Percentiles rank a stretch among this genome's conserved stretches.
Conservation (phyloP, 2,797 vertebrate genomes). For the Acanthis flammea region DNA sequence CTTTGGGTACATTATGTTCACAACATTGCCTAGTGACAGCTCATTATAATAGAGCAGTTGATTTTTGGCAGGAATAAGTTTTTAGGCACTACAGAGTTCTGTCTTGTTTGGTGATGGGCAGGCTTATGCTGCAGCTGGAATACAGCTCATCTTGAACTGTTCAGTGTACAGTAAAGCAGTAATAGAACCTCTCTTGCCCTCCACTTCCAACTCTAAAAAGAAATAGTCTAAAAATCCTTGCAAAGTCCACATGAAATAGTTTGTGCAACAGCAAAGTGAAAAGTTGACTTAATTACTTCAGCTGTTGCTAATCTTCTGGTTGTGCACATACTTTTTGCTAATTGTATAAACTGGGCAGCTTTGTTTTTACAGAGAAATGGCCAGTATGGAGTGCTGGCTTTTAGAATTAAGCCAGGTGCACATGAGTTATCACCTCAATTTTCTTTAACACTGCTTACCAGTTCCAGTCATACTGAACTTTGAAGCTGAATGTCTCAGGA, state of each 20-base stretch:
- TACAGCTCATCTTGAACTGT: neutral
- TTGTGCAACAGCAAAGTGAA: neutral
- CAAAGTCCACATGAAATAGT: neutral
- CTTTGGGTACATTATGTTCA: neutral
- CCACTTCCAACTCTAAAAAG: neutral
- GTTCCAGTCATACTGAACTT: conserved; percentile 93
- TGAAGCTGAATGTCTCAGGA: conserved; percentile 90
- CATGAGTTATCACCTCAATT: neutral
- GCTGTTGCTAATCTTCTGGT: neutral
- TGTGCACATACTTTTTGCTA: neutral
- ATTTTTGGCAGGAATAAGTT: neutral
- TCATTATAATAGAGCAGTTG: neutral
- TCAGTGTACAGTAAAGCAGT: neutral
- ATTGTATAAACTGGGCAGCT: neutral
- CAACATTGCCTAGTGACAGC: neutral
- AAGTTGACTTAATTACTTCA: neutral
- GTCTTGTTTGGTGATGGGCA: neutral
- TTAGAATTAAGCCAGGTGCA: neutral
- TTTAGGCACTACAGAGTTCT: neutral
- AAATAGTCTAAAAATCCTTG: neutral
- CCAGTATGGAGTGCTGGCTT: neutral
- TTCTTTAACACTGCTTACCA: conserved; percentile 84
- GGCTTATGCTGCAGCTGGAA: neutral
- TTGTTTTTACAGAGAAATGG: neutral
- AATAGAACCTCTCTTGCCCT: neutral